These are phyloP conservation scores for Dynastes maya DNA, from an alignment of 2,888 invertebrate genomes.

Conservation along the genomic window DNA sequence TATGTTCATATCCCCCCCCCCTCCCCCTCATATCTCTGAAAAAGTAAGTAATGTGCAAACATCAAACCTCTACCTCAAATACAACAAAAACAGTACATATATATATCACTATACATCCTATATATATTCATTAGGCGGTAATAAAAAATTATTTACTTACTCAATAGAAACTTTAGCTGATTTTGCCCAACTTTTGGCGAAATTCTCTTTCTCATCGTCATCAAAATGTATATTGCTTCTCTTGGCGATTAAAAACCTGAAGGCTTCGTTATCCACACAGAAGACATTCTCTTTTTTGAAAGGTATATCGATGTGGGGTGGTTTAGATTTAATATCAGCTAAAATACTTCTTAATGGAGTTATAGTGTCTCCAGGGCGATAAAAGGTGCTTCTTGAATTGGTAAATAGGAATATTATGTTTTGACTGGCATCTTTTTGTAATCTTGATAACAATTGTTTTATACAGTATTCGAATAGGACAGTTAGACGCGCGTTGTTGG, in stretches of 20 bases:
- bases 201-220: conserved; percentile 36
- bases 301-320: conserved; percentile 48
- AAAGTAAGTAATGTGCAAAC: no score
- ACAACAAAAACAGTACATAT: no score
- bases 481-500: conserved; percentile 52
- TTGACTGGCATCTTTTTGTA: conserved; percentile 52
- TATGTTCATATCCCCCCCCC: no score
- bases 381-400: conserved; percentile 52
- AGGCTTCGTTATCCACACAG: conserved; percentile 54
- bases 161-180: conserved; percentile 39
- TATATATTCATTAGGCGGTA: no score
- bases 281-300: conserved; percentile 47
- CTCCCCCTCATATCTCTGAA: no score
- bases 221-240: conserved; percentile 37
- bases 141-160: conserved; percentile 27
- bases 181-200: conserved; percentile 49
- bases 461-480: conserved; percentile 54
- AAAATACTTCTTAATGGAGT: conserved; percentile 46
- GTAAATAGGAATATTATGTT: conserved; percentile 55
- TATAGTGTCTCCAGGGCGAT: conserved; percentile 54
- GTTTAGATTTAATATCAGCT: conserved; percentile 39
- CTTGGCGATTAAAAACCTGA: conserved; percentile 49
- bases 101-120: no score
- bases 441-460: conserved; percentile 52
- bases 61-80: no score